phyloP scores from a whole-genome alignment of 2,797 vertebrate species.

The Eulemur mongoz region DNA sequence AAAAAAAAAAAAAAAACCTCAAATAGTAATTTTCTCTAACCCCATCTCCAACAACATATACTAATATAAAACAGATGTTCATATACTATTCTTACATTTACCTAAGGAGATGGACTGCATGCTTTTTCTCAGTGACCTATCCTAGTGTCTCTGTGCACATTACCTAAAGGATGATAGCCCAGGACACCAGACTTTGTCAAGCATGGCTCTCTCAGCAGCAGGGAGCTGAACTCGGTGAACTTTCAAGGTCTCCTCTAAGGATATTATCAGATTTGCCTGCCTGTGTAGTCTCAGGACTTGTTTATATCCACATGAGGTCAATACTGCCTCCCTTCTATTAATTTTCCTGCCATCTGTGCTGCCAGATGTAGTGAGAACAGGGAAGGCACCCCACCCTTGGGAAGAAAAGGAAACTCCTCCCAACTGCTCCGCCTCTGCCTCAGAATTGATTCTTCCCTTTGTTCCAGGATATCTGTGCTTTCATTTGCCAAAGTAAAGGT shows the following conservation, averaged over 20 bases:
- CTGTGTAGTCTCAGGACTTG: slow-evolving; percentile 61
- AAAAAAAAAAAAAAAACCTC: background rate
- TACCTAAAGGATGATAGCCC: background rate
- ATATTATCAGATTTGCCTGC: slow-evolving; percentile 60
- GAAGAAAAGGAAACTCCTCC: slow-evolving; percentile 61
- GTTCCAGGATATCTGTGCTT: background rate
- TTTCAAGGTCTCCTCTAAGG: slow-evolving; percentile 73
- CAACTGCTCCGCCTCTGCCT: slow-evolving; percentile 28
- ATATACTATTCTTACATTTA: background rate
- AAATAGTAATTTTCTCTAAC: background rate
- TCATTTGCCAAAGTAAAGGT: background rate
- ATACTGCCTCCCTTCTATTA: slow-evolving; percentile 66
- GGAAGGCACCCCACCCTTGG: slow-evolving; percentile 42
- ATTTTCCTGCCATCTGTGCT: slow-evolving; percentile 79
- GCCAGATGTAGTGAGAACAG: slow-evolving; percentile 75
- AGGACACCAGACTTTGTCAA: background rate
- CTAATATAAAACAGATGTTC: slow-evolving; percentile 46
- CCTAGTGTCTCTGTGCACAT: background rate
- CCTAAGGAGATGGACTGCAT: background rate
- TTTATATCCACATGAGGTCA: slow-evolving; percentile 76
- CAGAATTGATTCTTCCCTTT: slow-evolving; percentile 27
- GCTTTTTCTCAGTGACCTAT: background rate
- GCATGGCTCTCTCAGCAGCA: slow-evolving; percentile 12
- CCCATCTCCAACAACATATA: background rate
- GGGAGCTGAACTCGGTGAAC: slow-evolving; percentile 65